A percentile compares a stretch with the other conserved stretches of the same genome.
Conservation (phyloP, 2,113 vertebrate genomes). For the Cyanoramphus novaezelandiae region DNA sequence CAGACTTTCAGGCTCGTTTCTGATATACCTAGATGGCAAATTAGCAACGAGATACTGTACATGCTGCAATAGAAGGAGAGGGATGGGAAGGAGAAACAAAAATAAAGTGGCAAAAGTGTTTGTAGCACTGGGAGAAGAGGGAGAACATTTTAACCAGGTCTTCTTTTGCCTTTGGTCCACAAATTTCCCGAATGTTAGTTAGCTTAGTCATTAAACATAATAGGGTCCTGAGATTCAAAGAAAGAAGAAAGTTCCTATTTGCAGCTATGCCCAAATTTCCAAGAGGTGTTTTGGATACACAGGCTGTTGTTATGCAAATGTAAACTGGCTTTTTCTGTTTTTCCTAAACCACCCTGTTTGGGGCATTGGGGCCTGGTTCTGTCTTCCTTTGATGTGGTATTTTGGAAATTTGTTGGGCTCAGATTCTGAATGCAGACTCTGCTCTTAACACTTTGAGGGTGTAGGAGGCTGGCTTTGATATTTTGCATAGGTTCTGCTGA, state of each 20-base stretch:
- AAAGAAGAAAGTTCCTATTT: neutral
- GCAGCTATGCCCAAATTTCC: neutral
- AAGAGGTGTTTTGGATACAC: neutral
- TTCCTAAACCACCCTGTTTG: neutral
- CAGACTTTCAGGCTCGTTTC: neutral
- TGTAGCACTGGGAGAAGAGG: neutral
- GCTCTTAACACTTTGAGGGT: slow-evolving; percentile 49
- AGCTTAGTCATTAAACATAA: neutral
- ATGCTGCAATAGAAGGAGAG: neutral
- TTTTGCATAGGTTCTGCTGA: slow-evolving; percentile 51
- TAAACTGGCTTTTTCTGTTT: neutral
- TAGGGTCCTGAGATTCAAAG: neutral
- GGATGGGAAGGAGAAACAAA: neutral
- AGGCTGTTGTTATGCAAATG: neutral
- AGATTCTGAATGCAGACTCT: slow-evolving; percentile 13
- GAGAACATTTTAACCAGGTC: neutral
- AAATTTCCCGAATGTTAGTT: neutral
- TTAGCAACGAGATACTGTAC: neutral
- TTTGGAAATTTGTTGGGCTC: slow-evolving; percentile 9
- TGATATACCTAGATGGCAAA: neutral
- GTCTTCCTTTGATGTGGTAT: neutral
- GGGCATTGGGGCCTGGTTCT: neutral
- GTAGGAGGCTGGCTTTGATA: slow-evolving; percentile 59
- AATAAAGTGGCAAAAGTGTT: neutral
- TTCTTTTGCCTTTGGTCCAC: neutral